Conservation (phyloP, 2,113 vertebrate genomes). For the Pachyramphus minor region DNA sequence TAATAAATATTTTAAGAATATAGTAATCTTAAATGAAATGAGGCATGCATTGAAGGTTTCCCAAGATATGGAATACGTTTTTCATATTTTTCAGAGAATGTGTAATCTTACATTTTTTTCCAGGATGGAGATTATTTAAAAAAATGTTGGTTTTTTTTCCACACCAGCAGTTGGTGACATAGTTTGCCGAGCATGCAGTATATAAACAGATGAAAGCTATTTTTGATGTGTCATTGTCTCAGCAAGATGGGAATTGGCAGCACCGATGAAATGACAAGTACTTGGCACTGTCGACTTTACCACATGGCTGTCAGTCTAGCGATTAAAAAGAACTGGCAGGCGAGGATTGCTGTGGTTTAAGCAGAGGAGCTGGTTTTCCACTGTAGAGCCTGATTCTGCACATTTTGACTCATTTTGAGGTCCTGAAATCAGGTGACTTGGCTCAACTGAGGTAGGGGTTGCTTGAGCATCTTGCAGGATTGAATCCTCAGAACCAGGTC, state of each 20-base stretch:
- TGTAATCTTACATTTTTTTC: neutral
- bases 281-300: constrained; percentile 41
- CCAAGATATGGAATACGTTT: neutral
- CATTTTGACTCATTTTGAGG: neutral
- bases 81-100: neutral
- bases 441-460: neutral
- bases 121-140: constrained; percentile 4
- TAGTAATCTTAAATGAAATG: constrained; percentile 1
- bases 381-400: neutral
- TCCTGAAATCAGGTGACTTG: neutral
- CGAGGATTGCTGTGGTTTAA: neutral
- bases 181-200: constrained; percentile 48
- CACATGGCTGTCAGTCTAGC: constrained; percentile 64
- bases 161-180: constrained; percentile 56
- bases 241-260: constrained; percentile 61
- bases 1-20: constrained; percentile 2
- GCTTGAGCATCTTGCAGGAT: neutral
- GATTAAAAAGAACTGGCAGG: constrained; percentile 58
- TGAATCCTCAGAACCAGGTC: neutral
- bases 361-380: constrained; percentile 1
- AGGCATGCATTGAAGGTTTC: neutral
- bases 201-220: constrained; percentile 65
- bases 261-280: constrained; percentile 54
- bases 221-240: constrained; percentile 69
- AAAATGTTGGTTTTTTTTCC: neutral